A percentile compares a stretch with the other conserved stretches of the same genome.
These are phyloP conservation scores for Grantiella picta DNA, from an alignment of 2,113 vertebrate genomes.

Conservation along the genomic window DNA sequence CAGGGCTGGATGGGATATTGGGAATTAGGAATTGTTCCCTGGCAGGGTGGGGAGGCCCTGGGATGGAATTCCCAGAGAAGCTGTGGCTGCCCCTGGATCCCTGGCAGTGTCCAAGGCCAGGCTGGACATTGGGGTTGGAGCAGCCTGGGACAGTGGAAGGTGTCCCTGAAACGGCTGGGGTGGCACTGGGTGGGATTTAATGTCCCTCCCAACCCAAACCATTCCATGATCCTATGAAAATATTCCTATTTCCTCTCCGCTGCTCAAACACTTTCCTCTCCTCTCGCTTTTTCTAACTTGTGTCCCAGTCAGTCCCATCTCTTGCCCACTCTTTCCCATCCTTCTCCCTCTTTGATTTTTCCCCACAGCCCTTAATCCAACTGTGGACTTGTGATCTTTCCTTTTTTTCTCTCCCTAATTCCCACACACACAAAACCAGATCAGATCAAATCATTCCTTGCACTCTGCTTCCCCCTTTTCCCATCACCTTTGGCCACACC, in stretches of 20 bases:
- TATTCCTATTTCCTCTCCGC: not conserved
- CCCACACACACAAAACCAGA: not conserved
- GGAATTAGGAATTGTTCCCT: no score
- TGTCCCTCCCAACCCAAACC: not conserved
- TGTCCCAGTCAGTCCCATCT: not conserved
- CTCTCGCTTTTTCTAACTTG: not conserved
- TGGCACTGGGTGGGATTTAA: accelerated
- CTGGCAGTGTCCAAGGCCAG: not conserved
- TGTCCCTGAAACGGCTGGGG: no score
- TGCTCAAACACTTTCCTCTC: not conserved
- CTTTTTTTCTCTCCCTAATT: not conserved
- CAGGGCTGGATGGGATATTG: accelerated
- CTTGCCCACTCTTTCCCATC: accelerated
- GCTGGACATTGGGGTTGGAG: not conserved
- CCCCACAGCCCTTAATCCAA: not conserved
- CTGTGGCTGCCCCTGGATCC: not conserved
- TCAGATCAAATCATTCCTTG: accelerated
- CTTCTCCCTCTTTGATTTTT: not conserved
- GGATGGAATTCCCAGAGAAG: accelerated
- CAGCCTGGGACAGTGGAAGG: not conserved
- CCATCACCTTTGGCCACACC: accelerated
- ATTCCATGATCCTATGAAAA: not conserved
- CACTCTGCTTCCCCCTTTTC: accelerated
- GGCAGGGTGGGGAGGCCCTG: accelerated
- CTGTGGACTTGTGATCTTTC: accelerated